Conservation (phyloP, 2,888 invertebrate genomes). For the Ophion costatus region DNA sequence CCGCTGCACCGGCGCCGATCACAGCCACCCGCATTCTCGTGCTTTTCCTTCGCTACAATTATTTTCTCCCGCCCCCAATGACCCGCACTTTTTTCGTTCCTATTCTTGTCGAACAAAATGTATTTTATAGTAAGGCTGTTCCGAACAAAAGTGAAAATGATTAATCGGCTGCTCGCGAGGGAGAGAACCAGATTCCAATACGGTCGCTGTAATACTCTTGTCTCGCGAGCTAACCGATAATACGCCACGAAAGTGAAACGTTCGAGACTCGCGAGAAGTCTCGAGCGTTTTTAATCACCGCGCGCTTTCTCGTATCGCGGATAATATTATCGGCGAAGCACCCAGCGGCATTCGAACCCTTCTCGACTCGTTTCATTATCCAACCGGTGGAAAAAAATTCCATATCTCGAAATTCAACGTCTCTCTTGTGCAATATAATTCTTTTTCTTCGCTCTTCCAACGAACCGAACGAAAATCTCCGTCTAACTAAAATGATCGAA, state of each 20-base stretch:
- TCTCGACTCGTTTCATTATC: neutral
- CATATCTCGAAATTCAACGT: neutral
- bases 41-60: neutral
- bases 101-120: neutral
- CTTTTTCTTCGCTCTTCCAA: neutral
- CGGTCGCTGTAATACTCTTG: neutral
- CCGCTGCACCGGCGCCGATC: constrained; percentile 96
- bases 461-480: neutral
- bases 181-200: constrained; percentile 21
- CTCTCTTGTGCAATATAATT: neutral
- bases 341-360: neutral
- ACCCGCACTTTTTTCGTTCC: neutral
- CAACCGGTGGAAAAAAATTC: neutral
- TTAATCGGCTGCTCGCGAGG: neutral
- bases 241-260: constrained; percentile 60
- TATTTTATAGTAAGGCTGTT: neutral
- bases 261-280: constrained; percentile 42
- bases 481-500: neutral
- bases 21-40: constrained; percentile 86
- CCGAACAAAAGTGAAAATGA: neutral
- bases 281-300: constrained; percentile 46
- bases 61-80: neutral
- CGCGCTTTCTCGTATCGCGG: constrained; percentile 50
- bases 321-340: constrained; percentile 37
- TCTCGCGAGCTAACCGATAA: constrained; percentile 23